phyloP scores from a whole-genome alignment of 2,797 vertebrate species.

The Poeciliopsis paucimaculata region DNA sequence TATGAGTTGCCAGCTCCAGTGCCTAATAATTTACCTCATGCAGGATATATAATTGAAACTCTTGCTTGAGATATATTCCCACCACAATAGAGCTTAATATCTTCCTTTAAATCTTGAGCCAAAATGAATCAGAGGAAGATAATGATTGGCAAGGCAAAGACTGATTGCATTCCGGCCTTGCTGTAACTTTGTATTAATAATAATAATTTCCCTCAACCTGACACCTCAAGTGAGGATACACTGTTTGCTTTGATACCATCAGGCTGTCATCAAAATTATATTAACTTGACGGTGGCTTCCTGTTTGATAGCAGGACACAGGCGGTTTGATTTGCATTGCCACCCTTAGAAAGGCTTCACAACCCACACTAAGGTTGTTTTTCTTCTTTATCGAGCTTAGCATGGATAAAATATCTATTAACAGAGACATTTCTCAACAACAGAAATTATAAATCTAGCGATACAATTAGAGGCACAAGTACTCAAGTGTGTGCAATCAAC shows the following conservation, averaged over 20 bases:
- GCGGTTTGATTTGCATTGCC: conserved; percentile 20
- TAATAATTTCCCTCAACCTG: conserved; percentile 68
- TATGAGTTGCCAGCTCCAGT: conserved; percentile 1
- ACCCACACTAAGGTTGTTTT: conserved; percentile 13
- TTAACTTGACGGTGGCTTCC: conserved; percentile 53
- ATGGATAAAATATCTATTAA: conserved; percentile 17
- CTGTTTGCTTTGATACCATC: conserved; percentile 63
- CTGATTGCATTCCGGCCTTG: conserved; percentile 64
- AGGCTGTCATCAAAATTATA: conserved; percentile 59
- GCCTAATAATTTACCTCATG: conserved; percentile 24
- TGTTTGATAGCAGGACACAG: conserved; percentile 40
- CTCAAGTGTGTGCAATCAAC: conserved; percentile 9
- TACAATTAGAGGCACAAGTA: conserved; percentile 11
- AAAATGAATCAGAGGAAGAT: conserved; percentile 71
- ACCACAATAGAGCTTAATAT: conserved; percentile 61
- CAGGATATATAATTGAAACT: conserved; percentile 41
- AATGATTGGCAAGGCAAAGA: conserved; percentile 70
- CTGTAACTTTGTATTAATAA: conserved; percentile 72
- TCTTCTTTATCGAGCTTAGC: conserved; percentile 20
- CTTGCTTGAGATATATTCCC: conserved; percentile 45
- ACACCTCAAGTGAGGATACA: conserved; percentile 59
- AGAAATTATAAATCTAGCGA: conserved; percentile 18
- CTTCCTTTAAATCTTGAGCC: conserved; percentile 67
- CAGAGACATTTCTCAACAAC: conserved; percentile 17
- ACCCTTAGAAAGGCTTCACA: conserved; percentile 19